Conservation (phyloP, 2,113 vertebrate genomes). For the Struthidea cinerea region DNA sequence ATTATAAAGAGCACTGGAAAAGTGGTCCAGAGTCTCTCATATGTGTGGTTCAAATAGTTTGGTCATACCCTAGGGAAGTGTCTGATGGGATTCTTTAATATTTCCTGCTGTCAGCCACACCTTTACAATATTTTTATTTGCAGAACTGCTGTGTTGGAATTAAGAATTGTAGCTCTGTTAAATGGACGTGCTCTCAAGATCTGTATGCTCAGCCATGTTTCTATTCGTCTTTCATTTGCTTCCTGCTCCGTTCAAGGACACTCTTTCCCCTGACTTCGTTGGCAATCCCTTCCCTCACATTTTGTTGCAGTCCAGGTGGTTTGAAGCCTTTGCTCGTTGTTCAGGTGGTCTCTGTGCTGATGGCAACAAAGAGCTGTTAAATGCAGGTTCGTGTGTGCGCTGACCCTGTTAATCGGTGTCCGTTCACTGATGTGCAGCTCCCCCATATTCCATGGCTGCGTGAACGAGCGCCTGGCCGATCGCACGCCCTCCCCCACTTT, state of each 20-base stretch:
- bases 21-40: neutral
- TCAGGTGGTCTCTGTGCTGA: slow-evolving; percentile 16
- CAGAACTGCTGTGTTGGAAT: neutral
- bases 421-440: slow-evolving; percentile 81
- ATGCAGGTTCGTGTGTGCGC: slow-evolving; percentile 58
- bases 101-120: neutral
- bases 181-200: neutral
- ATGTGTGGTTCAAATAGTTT: neutral
- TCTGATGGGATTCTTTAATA: neutral
- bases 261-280: neutral
- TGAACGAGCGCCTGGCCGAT: slow-evolving; percentile 95
- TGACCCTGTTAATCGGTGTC: slow-evolving; percentile 63
- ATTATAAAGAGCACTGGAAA: neutral
- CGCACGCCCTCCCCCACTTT: slow-evolving; percentile 99
- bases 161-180: neutral
- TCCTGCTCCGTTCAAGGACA: slow-evolving; percentile 13
- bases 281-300: neutral
- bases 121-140: neutral
- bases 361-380: slow-evolving; percentile 38
- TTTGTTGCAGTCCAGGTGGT: neutral
- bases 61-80: neutral
- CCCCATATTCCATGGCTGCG: slow-evolving; percentile 98
- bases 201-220: neutral
- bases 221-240: slow-evolving; percentile 28
- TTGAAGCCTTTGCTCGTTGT: slow-evolving; percentile 10